Evolutionary conservation across 2,888 invertebrate species (phyloP), one percentile per base, ranked within the genome.

Genomic region (Cybosia mesomella): DNA sequence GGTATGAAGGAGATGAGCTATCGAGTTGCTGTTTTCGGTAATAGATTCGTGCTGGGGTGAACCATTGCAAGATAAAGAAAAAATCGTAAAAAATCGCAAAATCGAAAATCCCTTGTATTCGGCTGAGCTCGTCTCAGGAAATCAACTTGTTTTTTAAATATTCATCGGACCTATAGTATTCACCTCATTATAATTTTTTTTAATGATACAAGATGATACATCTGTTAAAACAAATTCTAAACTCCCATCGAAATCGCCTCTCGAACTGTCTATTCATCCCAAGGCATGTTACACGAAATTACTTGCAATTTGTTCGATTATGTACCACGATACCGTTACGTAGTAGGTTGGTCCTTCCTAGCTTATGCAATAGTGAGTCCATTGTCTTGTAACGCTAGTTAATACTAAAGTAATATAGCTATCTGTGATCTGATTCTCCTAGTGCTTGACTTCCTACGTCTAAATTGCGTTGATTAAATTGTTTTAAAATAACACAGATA

Each of bases 251-350:
- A n/a, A 49, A 49, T 49, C n/a, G 9, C n/a, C 8, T 49, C 3
- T 49, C 13, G n/a, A 39, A 22, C 34, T 54, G 22, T 63, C 22
- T n/a, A 49, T 39, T n/a, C n/a, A 43, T 24, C 11, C 28, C n/a
- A 60, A 43, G 24, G 18, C 43, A 18, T 11, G 28, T 43, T 60
- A 60, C n/a, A 60, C 24, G 7, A 60, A 43, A 78, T 61, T 28
- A 61, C 49, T 28, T 18, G 73, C 71, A 75, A 78, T 71, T 78
- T 75, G 28, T 75, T 58, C 73, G 78, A 77, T 78, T 78, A 75
- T 73, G 70, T 39, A 66, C 71, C 68, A 68, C 68, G 66, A 72
- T 71, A 73, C 73, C 43, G 77, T 75, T 75, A 75, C 78, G 78
- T 75, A 71, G 66, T 68, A 67, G 59, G 54, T 68, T 54, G n/a